These are phyloP conservation scores for Cryptus viduatorius DNA, from an alignment of 2,888 invertebrate genomes.

Conservation along the genomic window DNA sequence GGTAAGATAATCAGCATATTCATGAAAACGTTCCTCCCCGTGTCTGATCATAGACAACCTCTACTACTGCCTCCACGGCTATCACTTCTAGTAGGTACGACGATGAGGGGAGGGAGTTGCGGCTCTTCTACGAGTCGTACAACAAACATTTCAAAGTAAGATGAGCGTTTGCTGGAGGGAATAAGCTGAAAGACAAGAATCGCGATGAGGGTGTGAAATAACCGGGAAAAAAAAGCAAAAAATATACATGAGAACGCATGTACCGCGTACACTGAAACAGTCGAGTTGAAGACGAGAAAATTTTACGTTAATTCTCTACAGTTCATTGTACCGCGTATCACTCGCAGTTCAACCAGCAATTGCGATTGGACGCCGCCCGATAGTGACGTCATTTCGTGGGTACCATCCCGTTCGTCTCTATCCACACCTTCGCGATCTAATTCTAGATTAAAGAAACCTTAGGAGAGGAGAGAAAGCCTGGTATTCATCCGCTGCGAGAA, in stretches of 20 bases:
- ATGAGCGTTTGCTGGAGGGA: slow-evolving; percentile 61
- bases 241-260: not conserved
- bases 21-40: slow-evolving; percentile 70
- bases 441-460: slow-evolving; percentile 83
- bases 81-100: not conserved
- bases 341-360: not conserved
- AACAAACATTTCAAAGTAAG: slow-evolving; percentile 76
- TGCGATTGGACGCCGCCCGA: not conserved
- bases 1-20: slow-evolving; percentile 77
- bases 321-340: not conserved
- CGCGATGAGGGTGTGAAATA: not conserved
- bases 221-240: not conserved
- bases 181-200: slow-evolving; percentile 16
- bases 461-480: slow-evolving; percentile 66
- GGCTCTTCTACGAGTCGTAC: slow-evolving; percentile 49
- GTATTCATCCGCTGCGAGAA: slow-evolving; percentile 75
- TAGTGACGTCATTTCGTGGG: slow-evolving; percentile 12
- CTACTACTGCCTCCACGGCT: slow-evolving; percentile 16
- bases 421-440: slow-evolving; percentile 72
- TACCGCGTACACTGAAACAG: not conserved
- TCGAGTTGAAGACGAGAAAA: not conserved
- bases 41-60: slow-evolving; percentile 25
- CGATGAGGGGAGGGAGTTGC: slow-evolving; percentile 35
- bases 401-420: slow-evolving; percentile 24
- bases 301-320: not conserved